phyloP scores from a whole-genome alignment of 1,140 invertebrate species.

The Gonioctena quinquepunctata region DNA sequence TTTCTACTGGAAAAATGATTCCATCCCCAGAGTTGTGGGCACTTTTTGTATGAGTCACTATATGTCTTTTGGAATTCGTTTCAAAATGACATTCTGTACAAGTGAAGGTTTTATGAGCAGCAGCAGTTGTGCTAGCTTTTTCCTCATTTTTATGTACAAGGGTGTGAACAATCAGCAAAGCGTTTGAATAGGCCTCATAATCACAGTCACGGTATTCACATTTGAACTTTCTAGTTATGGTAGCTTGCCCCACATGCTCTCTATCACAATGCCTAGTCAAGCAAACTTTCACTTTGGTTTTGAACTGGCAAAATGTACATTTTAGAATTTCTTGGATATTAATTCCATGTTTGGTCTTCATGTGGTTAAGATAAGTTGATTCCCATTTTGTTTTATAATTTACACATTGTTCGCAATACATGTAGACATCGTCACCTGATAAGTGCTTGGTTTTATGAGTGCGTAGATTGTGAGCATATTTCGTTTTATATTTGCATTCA shows the following conservation, averaged over 20 bases:
- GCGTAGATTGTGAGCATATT: slow-evolving; percentile 9
- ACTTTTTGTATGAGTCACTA: neutral
- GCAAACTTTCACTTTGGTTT: slow-evolving; percentile 13
- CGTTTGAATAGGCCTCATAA: neutral
- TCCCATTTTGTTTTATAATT: slow-evolving; percentile 23
- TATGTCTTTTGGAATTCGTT: neutral
- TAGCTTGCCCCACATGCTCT: neutral
- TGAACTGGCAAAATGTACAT: slow-evolving; percentile 3
- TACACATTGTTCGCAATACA: slow-evolving; percentile 7
- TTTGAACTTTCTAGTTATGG: neutral
- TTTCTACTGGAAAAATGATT: neutral
- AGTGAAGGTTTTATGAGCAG: neutral
- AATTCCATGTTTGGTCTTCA: slow-evolving; percentile 18
- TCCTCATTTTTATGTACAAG: neutral
- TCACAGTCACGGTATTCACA: neutral
- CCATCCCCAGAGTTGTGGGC: neutral
- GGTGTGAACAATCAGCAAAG: neutral
- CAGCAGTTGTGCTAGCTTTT: neutral
- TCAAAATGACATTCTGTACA: neutral
- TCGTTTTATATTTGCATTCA: slow-evolving; percentile 14
- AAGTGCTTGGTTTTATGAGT: slow-evolving; percentile 22
- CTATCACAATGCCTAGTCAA: neutral
- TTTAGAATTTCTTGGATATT: neutral
- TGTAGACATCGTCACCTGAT: slow-evolving; percentile 7
- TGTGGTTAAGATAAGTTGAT: slow-evolving; percentile 4